Evolutionary conservation across 2,113 vertebrate species (phyloP).

Genomic region (Micronycteris hirsuta): DNA sequence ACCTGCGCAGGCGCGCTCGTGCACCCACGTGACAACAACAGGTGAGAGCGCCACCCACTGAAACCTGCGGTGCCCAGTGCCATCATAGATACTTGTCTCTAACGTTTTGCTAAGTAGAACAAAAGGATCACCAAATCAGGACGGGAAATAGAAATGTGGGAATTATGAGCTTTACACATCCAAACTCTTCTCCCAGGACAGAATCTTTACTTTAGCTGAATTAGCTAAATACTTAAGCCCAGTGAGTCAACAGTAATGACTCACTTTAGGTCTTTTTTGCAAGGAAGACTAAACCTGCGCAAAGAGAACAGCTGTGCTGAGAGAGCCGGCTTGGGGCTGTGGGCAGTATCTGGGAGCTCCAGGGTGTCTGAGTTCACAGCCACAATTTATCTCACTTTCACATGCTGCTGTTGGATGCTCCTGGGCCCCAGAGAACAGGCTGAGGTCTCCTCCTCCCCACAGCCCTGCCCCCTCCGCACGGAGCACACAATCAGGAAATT

Average conservation of each 20-base stretch:
- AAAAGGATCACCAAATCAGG: neutral
- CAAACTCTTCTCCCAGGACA: conserved; percentile 36
- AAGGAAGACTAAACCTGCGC: neutral
- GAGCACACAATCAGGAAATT: neutral
- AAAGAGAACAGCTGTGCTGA: neutral
- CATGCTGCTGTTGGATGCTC: neutral
- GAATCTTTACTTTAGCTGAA: conserved; percentile 56
- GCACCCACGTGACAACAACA: neutral
- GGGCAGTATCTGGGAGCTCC: neutral
- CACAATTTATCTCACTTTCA: neutral
- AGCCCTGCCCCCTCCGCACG: neutral
- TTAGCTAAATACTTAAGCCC: conserved; percentile 55
- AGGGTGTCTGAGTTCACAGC: neutral
- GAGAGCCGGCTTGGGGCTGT: neutral
- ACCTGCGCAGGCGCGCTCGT: fast-evolving
- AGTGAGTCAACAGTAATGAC: conserved; percentile 54
- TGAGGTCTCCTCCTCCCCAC: neutral
- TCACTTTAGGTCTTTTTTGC: conserved; percentile 36
- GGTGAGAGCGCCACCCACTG: neutral
- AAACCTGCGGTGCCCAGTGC: neutral
- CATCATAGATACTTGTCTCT: neutral
- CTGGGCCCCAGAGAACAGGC: neutral
- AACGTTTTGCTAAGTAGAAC: conserved; percentile 30
- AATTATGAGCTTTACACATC: conserved; percentile 11
- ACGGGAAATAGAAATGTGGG: conserved; percentile 35